phyloP scores from a whole-genome alignment of 1,140 invertebrate species.

The Formica exsecta region DNA sequence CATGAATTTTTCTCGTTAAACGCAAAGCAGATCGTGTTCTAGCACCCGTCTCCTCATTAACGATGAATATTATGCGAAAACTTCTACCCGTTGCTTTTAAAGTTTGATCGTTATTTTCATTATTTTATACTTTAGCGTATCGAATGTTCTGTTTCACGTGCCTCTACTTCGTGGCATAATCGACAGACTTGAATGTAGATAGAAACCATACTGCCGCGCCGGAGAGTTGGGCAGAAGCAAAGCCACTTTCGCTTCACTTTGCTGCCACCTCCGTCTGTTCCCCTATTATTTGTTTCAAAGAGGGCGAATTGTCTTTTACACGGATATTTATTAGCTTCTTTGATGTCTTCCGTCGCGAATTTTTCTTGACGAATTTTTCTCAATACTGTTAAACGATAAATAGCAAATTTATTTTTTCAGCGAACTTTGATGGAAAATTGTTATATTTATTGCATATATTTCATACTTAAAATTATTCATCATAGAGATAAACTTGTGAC shows the following conservation, averaged over 20 bases:
- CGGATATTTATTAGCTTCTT: slow-evolving; percentile 69
- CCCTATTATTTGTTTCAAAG: slow-evolving; percentile 57
- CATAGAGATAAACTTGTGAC: not conserved
- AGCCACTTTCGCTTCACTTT: slow-evolving; percentile 42
- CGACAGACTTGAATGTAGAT: slow-evolving; percentile 42
- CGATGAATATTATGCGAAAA: slow-evolving; percentile 57
- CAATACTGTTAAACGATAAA: slow-evolving; percentile 10
- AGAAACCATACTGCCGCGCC: slow-evolving; percentile 32
- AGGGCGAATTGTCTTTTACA: slow-evolving; percentile 63
- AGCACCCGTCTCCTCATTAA: slow-evolving; percentile 46
- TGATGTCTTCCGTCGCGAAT: slow-evolving; percentile 51
- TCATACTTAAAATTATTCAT: slow-evolving; percentile 17
- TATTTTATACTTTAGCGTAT: slow-evolving; percentile 59
- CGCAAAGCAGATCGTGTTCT: slow-evolving; percentile 31
- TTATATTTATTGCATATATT: not conserved
- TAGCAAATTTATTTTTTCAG: slow-evolving; percentile 25
- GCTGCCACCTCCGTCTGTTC: slow-evolving; percentile 19
- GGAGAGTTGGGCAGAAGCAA: slow-evolving; percentile 29
- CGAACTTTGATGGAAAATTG: not conserved
- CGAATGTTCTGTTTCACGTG: slow-evolving; percentile 45
- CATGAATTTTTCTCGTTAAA: slow-evolving; percentile 65
- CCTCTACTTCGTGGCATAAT: slow-evolving; percentile 45
- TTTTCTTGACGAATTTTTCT: slow-evolving; percentile 67
- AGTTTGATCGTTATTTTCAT: slow-evolving; percentile 61
- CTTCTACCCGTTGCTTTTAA: slow-evolving; percentile 31